Evolutionary conservation across 2,888 invertebrate species (phyloP).

Genomic region (Andrena bucephala): DNA sequence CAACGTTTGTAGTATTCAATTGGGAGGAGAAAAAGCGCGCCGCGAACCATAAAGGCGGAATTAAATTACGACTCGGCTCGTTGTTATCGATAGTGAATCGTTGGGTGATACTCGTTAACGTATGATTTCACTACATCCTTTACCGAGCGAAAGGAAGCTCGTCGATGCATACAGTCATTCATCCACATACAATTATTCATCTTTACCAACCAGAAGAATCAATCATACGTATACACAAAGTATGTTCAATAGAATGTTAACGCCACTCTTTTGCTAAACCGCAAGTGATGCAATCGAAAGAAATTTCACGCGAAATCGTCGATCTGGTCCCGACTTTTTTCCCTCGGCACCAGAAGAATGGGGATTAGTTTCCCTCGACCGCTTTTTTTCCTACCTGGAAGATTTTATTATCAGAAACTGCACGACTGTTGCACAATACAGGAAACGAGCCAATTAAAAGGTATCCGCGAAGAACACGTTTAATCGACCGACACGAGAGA

Average conservation of each 20-base stretch:
- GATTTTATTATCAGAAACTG: conserved; percentile 3
- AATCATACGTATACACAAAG: background rate
- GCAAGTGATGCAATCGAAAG: background rate
- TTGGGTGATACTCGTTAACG: conserved; percentile 4
- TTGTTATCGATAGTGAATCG: conserved; percentile 16
- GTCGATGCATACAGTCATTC: conserved; percentile 37
- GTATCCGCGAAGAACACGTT: conserved; percentile 4
- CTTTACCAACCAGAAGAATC: background rate
- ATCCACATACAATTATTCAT: conserved; percentile 22
- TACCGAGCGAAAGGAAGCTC: conserved; percentile 46
- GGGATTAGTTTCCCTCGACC: background rate
- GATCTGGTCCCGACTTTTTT: background rate
- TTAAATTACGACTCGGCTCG: background rate
- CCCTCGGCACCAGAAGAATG: background rate
- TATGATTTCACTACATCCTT: conserved; percentile 41
- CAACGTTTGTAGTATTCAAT: background rate
- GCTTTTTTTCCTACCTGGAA: background rate
- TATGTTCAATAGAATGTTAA: background rate
- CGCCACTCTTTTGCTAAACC: background rate
- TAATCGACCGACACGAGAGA: conserved; percentile 24
- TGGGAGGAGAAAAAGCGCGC: background rate
- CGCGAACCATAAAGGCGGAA: background rate
- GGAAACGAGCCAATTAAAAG: conserved; percentile 43
- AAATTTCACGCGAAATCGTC: background rate
- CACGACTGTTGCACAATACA: conserved; percentile 14